Evolutionary conservation across 1,140 invertebrate species (phyloP).

Genomic region (Drosophila hydei): DNA sequence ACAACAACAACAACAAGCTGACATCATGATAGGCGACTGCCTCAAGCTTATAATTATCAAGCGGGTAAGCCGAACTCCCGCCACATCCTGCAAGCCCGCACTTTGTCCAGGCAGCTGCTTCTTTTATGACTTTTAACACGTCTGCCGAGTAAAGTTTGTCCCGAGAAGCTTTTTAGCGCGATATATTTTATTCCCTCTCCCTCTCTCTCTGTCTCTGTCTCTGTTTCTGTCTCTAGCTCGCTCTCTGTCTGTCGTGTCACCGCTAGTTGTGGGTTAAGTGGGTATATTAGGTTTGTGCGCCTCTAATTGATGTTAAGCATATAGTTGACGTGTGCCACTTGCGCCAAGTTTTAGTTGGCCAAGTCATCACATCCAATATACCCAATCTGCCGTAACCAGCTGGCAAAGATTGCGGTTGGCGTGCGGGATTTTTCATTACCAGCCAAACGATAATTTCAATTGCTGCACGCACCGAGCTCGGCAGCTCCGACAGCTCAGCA

Average conservation of each 20-base stretch:
- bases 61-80: conserved; percentile 17
- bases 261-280: conserved; percentile 65
- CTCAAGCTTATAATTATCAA: conserved; percentile 68
- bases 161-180: not conserved
- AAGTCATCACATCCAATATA: not conserved
- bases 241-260: conserved; percentile 7
- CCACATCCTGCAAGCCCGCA: conserved; percentile 2
- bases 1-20: conserved; percentile 14
- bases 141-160: conserved; percentile 44
- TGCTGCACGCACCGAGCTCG: conserved; percentile 14
- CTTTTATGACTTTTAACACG: conserved; percentile 16
- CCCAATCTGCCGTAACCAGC: not conserved
- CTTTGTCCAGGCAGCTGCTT: conserved; percentile 19
- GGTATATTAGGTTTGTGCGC: conserved; percentile 71
- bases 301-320: conserved; percentile 78
- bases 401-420: conserved; percentile 17
- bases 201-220: not conserved
- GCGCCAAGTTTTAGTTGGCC: conserved; percentile 32
- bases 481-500: not conserved
- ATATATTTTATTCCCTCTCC: conserved; percentile 7
- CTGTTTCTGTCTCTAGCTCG: conserved; percentile 6
- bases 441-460: conserved; percentile 33
- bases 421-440: conserved; percentile 20
- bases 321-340: conserved; percentile 54
- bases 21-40: conserved; percentile 55